Percentiles rank a stretch among this genome's conserved stretches.
phyloP scores from a whole-genome alignment of 2,797 vertebrate species.

The Gambusia yucatana region DNA sequence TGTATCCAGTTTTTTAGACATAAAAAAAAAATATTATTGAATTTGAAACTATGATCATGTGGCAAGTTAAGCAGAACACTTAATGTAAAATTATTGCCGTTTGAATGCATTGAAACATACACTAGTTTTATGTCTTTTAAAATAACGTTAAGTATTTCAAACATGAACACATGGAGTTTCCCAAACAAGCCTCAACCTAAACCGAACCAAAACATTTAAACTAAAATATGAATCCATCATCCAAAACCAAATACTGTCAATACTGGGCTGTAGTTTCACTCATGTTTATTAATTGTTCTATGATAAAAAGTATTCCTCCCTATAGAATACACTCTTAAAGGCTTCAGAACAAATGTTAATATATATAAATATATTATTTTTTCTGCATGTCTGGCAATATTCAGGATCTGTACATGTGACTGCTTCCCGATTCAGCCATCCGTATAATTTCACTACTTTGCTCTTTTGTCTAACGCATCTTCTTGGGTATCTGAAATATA shows the following conservation, averaged over 20 bases:
- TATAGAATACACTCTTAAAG: background rate
- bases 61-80: background rate
- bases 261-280: background rate
- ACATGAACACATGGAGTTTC: background rate
- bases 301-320: background rate
- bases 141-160: background rate
- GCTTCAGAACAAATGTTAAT: background rate
- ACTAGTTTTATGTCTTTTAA: background rate
- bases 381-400: too few species aligned
- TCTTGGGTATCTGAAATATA: too few species aligned
- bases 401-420: too few species aligned
- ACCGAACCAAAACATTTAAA: background rate
- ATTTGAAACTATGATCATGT: background rate
- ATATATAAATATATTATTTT: background rate
- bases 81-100: background rate
- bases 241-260: background rate
- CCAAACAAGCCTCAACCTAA: background rate
- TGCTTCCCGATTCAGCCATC: too few species aligned
- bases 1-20: background rate
- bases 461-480: too few species aligned
- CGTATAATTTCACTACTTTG: too few species aligned
- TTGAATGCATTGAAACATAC: background rate
- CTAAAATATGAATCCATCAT: background rate
- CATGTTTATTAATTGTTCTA: too few species aligned
- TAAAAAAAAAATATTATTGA: background rate